A percentile compares a stretch with the other conserved stretches of the same genome.
phyloP scores from a whole-genome alignment of 2,797 vertebrate genomes.

The Lutjanus campechanus region DNA sequence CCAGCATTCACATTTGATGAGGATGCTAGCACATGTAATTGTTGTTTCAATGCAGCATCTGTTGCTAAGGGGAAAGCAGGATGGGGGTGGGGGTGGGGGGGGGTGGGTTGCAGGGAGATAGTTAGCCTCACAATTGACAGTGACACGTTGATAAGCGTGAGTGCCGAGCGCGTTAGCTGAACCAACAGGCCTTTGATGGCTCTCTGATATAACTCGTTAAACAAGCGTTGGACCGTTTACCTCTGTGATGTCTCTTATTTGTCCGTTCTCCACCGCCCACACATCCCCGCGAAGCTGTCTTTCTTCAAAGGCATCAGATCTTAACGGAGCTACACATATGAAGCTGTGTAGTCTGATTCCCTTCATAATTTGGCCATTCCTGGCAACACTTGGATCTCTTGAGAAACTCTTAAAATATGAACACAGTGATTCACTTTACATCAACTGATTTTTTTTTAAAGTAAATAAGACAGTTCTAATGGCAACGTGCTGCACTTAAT shows the following conservation, averaged over 20 bases:
- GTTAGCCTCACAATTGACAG: constrained; percentile 78
- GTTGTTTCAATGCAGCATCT: constrained; percentile 78
- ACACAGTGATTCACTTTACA: constrained; percentile 18
- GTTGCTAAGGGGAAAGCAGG: constrained; percentile 59
- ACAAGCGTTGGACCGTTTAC: constrained; percentile 69
- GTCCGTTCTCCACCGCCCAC: constrained; percentile 65
- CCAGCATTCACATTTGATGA: constrained; percentile 75
- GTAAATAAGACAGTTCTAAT: constrained; percentile 21
- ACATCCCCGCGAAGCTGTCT: constrained; percentile 48
- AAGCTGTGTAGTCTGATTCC: constrained; percentile 35
- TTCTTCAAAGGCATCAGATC: constrained; percentile 61
- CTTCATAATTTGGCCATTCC: constrained; percentile 33
- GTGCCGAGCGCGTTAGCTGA: constrained; percentile 63
- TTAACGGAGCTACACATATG: constrained; percentile 43
- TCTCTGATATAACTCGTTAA: constrained; percentile 78
- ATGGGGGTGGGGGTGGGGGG: background rate
- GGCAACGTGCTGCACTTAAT: constrained; percentile 14
- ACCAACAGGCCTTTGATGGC: constrained; percentile 72
- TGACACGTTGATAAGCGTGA: constrained; percentile 77
- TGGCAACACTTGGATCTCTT: constrained; percentile 27
- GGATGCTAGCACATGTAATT: constrained; percentile 72
- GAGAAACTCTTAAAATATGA: constrained; percentile 36
- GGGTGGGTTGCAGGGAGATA: constrained; percentile 43
- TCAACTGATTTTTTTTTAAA: constrained; percentile 11
- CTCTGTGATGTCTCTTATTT: constrained; percentile 75